phyloP scores from a whole-genome alignment of 2,888 invertebrate species.

The Nomada fucata region DNA sequence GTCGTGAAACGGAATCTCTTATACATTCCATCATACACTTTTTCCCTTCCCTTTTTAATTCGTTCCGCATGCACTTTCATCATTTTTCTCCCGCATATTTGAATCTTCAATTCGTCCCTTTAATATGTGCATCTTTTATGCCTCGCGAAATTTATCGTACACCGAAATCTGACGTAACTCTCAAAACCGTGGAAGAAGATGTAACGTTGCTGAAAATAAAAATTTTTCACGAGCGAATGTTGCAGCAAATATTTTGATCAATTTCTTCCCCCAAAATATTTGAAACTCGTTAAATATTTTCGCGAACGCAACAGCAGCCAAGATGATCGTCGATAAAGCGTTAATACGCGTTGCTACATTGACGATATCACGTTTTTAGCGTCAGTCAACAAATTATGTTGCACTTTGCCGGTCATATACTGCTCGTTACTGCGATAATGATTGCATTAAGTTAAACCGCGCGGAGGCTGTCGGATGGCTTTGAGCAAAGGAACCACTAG shows the following conservation, averaged over 20 bases:
- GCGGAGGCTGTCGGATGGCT: background rate
- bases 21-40: background rate
- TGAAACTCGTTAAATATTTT: background rate
- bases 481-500: background rate
- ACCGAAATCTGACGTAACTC: too few species aligned
- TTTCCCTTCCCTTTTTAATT: background rate
- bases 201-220: background rate
- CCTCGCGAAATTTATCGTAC: background rate
- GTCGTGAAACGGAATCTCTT: background rate
- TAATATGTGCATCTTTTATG: background rate
- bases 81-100: background rate
- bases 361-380: background rate
- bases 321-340: background rate
- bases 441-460: slow-evolving; percentile 1
- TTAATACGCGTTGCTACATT: background rate
- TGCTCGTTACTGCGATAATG: background rate
- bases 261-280: background rate
- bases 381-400: background rate
- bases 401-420: background rate
- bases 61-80: background rate
- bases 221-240: background rate
- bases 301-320: background rate
- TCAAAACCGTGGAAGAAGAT: background rate
- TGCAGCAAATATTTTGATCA: background rate
- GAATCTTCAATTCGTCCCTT: background rate